A percentile compares a stretch with the other conserved stretches of the same genome.
Conservation (phyloP, 2,113 vertebrate species). For the Ploceus nigricollis region DNA sequence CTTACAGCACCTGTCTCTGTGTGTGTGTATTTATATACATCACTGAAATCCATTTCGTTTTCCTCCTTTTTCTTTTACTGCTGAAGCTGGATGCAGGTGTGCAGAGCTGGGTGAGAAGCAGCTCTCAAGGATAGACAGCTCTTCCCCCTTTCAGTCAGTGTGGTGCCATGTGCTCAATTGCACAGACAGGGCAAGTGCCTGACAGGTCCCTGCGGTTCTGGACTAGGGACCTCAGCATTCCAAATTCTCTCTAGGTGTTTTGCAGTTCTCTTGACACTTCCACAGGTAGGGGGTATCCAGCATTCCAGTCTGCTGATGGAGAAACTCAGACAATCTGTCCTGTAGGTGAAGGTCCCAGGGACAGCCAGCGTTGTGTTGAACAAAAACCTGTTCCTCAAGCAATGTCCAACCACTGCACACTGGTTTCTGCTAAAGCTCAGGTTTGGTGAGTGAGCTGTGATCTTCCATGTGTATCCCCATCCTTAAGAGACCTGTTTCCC, state of each 20-base stretch:
- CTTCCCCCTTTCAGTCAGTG: background rate
- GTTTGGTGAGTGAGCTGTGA: background rate
- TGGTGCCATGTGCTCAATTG: accelerated
- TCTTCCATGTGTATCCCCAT: background rate
- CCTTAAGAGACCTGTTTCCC: background rate
- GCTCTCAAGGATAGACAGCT: background rate
- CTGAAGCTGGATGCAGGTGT: background rate
- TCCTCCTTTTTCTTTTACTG: background rate
- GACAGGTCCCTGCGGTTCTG: background rate
- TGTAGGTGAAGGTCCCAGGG: background rate
- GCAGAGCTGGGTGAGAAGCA: background rate
- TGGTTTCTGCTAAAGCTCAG: background rate
- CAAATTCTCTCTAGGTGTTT: background rate
- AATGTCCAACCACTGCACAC: accelerated
- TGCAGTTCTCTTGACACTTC: background rate
- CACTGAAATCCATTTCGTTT: background rate
- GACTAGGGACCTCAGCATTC: background rate
- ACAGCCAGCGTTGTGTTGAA: accelerated
- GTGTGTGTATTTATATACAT: background rate
- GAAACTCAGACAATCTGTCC: background rate
- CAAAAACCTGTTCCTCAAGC: background rate
- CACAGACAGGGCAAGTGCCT: background rate
- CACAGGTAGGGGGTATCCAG: accelerated
- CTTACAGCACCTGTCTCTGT: background rate
- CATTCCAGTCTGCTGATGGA: background rate